These are phyloP conservation scores for Noctua pronuba DNA, from an alignment of 2,888 invertebrate genomes.

Conservation along the genomic window DNA sequence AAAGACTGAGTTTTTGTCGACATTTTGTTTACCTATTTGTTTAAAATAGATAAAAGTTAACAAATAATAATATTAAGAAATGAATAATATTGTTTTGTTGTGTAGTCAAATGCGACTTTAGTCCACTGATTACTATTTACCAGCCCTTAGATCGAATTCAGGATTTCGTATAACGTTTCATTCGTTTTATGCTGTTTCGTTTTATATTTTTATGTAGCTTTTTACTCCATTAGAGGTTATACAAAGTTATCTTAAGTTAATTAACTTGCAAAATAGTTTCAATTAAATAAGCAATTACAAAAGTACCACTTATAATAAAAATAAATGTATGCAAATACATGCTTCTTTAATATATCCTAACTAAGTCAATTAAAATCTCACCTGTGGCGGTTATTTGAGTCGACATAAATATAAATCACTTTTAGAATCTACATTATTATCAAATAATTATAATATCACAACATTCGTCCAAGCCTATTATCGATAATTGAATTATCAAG, in stretches of 20 bases:
- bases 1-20: not conserved
- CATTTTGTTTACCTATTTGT: not conserved
- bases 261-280: not conserved
- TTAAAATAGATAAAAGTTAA: not conserved
- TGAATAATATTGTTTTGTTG: not conserved
- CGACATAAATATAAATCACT: slow-evolving; percentile 28
- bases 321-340: not conserved
- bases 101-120: not conserved
- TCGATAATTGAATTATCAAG: slow-evolving; percentile 48
- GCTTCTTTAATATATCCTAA: not conserved
- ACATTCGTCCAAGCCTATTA: slow-evolving; percentile 42
- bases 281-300: slow-evolving; percentile 15
- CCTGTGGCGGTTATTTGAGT: not conserved
- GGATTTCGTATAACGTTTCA: not conserved
- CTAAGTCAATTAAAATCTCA: slow-evolving; percentile 24
- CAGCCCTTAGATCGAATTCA: not conserved
- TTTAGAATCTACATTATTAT: slow-evolving; percentile 31
- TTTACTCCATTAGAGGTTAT: not conserved
- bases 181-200: not conserved
- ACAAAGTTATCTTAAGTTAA: not conserved
- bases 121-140: not conserved
- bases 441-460: slow-evolving; percentile 63
- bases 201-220: not conserved
- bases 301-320: not conserved
- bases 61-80: not conserved